Base-by-base conservation (phyloP, 2,113 vertebrate species). In the Heterocephalus glaber region DNA sequence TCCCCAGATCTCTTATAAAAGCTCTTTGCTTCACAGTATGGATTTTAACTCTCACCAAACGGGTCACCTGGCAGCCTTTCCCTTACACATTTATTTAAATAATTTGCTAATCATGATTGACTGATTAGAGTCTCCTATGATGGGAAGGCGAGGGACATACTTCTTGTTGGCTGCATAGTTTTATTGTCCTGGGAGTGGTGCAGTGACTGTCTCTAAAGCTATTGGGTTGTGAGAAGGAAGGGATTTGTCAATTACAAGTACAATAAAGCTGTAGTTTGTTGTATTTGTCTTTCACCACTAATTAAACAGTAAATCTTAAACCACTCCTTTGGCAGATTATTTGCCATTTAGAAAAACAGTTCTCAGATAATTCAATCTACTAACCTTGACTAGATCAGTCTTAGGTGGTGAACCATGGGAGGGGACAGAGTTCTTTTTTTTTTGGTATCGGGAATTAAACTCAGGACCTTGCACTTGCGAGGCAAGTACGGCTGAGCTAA, bases 151-250 rank as follows among this genome's bases (percentile, higher is more conserved):
- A 41, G 52, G 3, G 58, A 60, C 20, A 9, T 26, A 30, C 11
- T 79, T 74, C 28, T 11, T 5, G 61, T 10, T 16, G 28, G n/a
- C 44, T 61, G 49, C 20, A 38, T 26, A 9, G 19, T 52, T 95
- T 89, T 41, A 56, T 63, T 77, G 63, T 93, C 38, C 52, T 56
- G 47, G 80, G 12, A 65, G 19, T n/a, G 41, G 90, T 28, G 2
- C 28, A 44, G 24, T 74, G 38, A 13, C 83, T 60, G 30, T 58
- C 16, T 77, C 20, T 87, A 35, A 85, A 63, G 85, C 90, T 44
- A 30, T 74, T 83, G n/a, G 22, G n/a, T 28, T 17, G 13, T 68
- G 49, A 89, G 41, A 77, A 95, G 90, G 90, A 93, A 92, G 54
- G 68, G 52, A 88, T 95, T 77, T 86, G 33, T 22, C 89, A 47